Conservation (phyloP, 2,797 vertebrate species). For the Tamandua tetradactyla region DNA sequence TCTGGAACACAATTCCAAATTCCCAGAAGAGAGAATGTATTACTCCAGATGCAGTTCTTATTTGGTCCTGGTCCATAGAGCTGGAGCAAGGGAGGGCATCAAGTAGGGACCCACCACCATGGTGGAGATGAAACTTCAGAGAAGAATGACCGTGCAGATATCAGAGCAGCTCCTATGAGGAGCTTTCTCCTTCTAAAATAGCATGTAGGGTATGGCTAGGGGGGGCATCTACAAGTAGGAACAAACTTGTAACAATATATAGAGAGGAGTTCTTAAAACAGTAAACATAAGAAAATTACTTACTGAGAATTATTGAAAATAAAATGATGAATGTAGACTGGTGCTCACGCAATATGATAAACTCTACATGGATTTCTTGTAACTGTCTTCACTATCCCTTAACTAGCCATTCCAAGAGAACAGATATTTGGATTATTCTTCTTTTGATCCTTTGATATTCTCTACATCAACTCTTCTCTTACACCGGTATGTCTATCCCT, state of each 20-base stretch:
- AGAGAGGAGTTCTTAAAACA: no score
- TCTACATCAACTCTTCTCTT: rapidly evolving
- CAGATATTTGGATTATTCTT: rapidly evolving
- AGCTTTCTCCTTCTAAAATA: no score
- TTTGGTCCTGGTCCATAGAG: background rate
- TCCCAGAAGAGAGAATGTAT: background rate
- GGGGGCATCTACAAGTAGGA: no score
- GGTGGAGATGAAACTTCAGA: rapidly evolving
- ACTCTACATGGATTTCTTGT: rapidly evolving
- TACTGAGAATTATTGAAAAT: background rate
- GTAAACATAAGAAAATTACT: background rate
- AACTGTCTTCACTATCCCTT: background rate
- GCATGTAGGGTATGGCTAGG: no score
- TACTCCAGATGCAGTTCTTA: no score
- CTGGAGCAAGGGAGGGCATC: background rate
- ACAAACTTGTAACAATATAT: no score
- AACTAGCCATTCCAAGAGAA: no score
- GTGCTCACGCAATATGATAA: rapidly evolving
- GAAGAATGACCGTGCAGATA: background rate
- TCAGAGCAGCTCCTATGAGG: background rate
- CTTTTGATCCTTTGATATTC: background rate
- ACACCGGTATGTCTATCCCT: rapidly evolving
- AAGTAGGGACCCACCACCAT: no score
- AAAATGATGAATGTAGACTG: no score
- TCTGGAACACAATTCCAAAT: background rate